These are phyloP conservation scores for Aldrovandia affinis DNA, from an alignment of 2,797 vertebrate species.

Conservation along the genomic window DNA sequence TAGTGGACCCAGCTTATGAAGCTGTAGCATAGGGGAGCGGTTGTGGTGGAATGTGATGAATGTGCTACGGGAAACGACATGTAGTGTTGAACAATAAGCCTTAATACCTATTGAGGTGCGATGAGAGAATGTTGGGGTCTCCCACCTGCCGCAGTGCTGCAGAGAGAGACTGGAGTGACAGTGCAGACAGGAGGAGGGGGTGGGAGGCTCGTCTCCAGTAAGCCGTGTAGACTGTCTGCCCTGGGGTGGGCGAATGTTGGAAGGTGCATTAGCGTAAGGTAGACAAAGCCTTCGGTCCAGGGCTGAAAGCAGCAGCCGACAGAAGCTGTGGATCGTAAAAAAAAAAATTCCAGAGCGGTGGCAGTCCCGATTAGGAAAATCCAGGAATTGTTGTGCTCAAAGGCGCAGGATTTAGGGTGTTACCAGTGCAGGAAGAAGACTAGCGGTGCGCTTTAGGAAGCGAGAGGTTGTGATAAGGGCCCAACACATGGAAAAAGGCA, in stretches of 20 bases:
- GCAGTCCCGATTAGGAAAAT: not conserved
- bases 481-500: not conserved
- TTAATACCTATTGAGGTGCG: conserved; percentile 36
- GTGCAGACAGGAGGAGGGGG: not conserved
- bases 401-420: not conserved
- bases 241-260: conserved; percentile 17
- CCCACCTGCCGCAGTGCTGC: not conserved
- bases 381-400: not conserved
- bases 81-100: conserved; percentile 41
- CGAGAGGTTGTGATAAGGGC: conserved; percentile 16
- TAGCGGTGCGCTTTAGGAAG: not conserved
- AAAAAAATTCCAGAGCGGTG: not conserved
- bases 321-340: not conserved
- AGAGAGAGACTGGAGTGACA: not conserved
- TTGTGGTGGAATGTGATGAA: not conserved
- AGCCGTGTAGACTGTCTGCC: not conserved
- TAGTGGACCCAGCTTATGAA: not conserved
- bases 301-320: not conserved
- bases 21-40: not conserved
- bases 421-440: not conserved
- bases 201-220: too few relatives aligned
- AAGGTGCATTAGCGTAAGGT: conserved; percentile 18
- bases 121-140: conserved; percentile 28
- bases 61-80: conserved; percentile 30
- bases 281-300: not conserved